phyloP scores from a whole-genome alignment of 2,888 invertebrate genomes.

The Cerastoderma edule region DNA sequence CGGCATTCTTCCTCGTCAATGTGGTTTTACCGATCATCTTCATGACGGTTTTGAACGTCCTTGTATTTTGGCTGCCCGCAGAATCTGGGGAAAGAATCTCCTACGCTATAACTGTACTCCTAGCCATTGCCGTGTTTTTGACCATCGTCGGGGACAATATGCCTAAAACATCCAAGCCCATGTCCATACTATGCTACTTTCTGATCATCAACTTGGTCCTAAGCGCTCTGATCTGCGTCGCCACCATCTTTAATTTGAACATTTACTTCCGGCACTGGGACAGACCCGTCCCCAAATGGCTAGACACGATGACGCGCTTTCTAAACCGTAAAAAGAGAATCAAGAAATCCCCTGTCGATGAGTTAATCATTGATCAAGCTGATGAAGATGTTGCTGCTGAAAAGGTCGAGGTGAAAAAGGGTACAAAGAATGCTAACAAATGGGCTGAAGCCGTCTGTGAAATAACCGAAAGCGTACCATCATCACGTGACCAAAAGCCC shows the following conservation, averaged over 20 bases:
- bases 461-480: constrained; percentile 7
- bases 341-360: too few relatives aligned
- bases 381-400: too few relatives aligned
- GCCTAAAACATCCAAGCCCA: constrained; percentile 58
- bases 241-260: constrained; percentile 52
- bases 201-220: constrained; percentile 52
- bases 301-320: not conserved
- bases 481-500: constrained; percentile 7
- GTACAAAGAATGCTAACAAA: too few relatives aligned
- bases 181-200: constrained; percentile 61
- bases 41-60: constrained; percentile 56
- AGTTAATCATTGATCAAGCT: too few relatives aligned
- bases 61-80: constrained; percentile 58
- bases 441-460: constrained; percentile 7
- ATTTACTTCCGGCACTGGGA: constrained; percentile 40
- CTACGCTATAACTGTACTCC: constrained; percentile 60
- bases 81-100: constrained; percentile 61
- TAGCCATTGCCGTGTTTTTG: constrained; percentile 65
- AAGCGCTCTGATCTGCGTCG: constrained; percentile 53
- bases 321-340: not conserved
- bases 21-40: constrained; percentile 62
- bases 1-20: constrained; percentile 58
- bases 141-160: constrained; percentile 64
- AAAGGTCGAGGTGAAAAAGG: too few relatives aligned
- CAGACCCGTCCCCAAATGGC: constrained; percentile 9